Base-by-base conservation (phyloP, 2,888 invertebrate species). In the Melangyna quadrimaculata region DNA sequence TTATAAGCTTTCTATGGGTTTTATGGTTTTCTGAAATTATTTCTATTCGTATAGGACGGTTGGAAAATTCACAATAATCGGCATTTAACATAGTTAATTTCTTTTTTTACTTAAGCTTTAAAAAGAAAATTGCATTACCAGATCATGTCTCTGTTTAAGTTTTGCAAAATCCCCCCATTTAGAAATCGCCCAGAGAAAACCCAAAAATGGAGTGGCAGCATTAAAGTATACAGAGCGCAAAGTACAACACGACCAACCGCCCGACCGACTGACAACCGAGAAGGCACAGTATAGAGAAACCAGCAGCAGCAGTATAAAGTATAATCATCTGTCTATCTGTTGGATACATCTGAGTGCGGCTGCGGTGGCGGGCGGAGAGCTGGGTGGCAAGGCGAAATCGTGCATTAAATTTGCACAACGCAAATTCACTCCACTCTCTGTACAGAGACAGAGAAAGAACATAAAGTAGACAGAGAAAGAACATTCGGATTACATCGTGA, bases 321-420 rank as follows among this genome's bases (percentile, higher is more conserved):
- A 86, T 86, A 86, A 81, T 81, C 86, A 81, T 86, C 73, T 78
- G 81, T 81, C 81, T 86, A 86, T 86, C 86, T 78, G 81, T 73
- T 72, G 86, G 73, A 65, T 73, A 78, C 81, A 86, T 86, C 86
- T 86, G 14, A 35, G 35, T 24, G 35, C 24, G 35, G 29, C 1
- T 6, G 29, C 2, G 5, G n/a, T 1, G n/a, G 43, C 2, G 29
- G 17, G 61, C 35, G 73, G 81, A 69, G 29, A 63, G 57, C 43
- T 71, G 86, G 86, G 81, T 79, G 71, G 81, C 69, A 73, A 53
- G 78, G 71, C 82, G 78, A 82, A 87, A 87, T 87, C 87, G 87
- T 87, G 87, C 87, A 78, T 87, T 87, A 87, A 82, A 87, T 87
- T 87, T 87, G 78, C 87, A 87, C 87, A 87, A 87, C 81, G 77